Evolutionary conservation across 2,797 vertebrate species (phyloP).

Genomic region (Rallus crepitans): DNA sequence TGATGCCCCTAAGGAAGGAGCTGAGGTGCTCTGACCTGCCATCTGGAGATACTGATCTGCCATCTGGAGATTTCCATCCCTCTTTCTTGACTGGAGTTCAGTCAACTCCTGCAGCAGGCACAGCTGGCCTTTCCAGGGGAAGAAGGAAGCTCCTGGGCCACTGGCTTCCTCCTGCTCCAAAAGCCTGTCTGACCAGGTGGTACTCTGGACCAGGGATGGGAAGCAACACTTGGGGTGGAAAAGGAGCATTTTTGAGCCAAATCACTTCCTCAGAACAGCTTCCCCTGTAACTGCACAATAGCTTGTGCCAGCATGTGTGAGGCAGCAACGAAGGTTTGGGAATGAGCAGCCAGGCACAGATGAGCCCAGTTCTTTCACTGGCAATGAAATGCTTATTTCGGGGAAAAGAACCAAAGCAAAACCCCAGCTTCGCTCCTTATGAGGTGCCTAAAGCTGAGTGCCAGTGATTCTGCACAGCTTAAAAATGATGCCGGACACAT

Average conservation of each 20-base stretch:
- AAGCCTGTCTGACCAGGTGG: neutral
- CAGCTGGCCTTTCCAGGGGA: rapidly evolving
- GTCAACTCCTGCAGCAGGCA: neutral
- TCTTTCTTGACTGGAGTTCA: neutral
- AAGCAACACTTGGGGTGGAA: neutral
- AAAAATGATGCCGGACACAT: neutral
- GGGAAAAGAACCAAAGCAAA: neutral
- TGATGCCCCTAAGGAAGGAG: neutral
- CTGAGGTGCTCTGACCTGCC: neutral
- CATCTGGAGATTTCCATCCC: neutral
- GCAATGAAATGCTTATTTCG: neutral
- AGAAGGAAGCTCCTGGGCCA: neutral
- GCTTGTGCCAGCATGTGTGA: neutral
- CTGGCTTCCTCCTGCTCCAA: neutral
- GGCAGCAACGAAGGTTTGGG: neutral
- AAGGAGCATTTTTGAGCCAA: neutral
- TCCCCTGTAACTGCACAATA: neutral
- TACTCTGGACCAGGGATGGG: neutral
- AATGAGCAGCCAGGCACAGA: neutral
- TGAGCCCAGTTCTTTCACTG: neutral
- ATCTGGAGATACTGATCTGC: neutral
- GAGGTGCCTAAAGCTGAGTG: neutral
- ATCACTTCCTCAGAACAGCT: neutral
- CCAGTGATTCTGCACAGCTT: neutral
- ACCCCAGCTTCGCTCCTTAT: neutral